These are phyloP conservation scores for Heterodera carotae DNA, from an alignment of 1,140 invertebrate genomes.

Conservation along the genomic window DNA sequence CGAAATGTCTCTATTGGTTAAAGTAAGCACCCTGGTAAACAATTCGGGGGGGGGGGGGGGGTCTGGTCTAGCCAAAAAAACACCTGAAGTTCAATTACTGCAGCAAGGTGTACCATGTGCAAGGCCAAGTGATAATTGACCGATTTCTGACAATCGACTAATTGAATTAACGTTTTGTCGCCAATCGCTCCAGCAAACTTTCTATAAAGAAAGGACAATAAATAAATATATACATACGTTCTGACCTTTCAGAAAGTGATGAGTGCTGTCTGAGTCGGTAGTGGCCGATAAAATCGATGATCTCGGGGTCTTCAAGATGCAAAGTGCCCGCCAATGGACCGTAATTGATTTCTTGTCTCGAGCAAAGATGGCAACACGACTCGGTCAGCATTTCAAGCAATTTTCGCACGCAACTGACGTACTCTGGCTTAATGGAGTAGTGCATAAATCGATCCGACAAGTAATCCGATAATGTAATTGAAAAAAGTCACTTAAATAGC, in stretches of 20 bases:
- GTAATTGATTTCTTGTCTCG: slow-evolving; percentile 10
- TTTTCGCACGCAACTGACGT: slow-evolving; percentile 31
- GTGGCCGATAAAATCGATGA: slow-evolving; percentile 27
- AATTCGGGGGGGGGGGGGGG: too few relatives aligned
- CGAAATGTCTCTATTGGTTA: too few relatives aligned
- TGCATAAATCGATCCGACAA: too few relatives aligned
- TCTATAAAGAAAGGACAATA: slow-evolving; percentile 20
- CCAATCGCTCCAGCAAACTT: neutral
- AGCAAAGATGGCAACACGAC: slow-evolving; percentile 4
- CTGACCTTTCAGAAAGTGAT: slow-evolving; percentile 2
- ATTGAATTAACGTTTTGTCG: slow-evolving; percentile 34
- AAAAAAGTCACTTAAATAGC: too few relatives aligned
- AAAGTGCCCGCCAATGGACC: slow-evolving; percentile 7
- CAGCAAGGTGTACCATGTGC: slow-evolving; percentile 46
- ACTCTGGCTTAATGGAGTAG: slow-evolving; percentile 20
- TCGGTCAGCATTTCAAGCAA: slow-evolving; percentile 30
- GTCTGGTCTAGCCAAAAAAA: too few relatives aligned
- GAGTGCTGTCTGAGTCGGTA: neutral
- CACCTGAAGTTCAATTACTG: slow-evolving; percentile 34
- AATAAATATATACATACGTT: neutral
- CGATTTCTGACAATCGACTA: slow-evolving; percentile 39
- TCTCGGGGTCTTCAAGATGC: slow-evolving; percentile 18
- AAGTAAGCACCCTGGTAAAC: too few relatives aligned
- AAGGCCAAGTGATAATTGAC: slow-evolving; percentile 53
- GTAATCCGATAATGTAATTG: too few relatives aligned